A percentile compares a stretch with the other conserved stretches of the same genome.
These are phyloP conservation scores for Lagorchestes hirsutus DNA, from an alignment of 2,797 vertebrate genomes.

Conservation along the genomic window DNA sequence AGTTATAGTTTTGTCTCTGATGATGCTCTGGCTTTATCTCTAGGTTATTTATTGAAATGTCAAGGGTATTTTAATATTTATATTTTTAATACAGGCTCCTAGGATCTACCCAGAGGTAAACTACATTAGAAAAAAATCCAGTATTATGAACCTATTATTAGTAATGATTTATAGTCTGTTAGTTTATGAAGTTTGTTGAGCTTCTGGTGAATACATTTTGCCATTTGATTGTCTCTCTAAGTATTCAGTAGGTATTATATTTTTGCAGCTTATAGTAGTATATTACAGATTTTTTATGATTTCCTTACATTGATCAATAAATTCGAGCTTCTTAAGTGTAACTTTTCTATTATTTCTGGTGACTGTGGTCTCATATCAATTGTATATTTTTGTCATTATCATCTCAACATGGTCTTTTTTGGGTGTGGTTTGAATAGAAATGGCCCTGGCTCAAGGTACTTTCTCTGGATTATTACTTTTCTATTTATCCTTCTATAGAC, in stretches of 20 bases:
- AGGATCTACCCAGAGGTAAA: background rate
- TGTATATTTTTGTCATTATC: background rate
- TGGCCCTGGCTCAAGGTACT: background rate
- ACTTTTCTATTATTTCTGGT: no score
- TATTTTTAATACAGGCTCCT: background rate
- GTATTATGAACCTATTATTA: background rate
- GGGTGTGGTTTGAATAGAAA: background rate
- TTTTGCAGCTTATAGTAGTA: background rate
- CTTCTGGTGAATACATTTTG: background rate
- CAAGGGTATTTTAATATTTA: background rate
- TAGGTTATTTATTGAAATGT: background rate
- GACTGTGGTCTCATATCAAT: background rate
- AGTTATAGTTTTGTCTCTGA: background rate
- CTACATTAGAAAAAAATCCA: background rate
- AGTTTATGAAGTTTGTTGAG: background rate
- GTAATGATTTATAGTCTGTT: background rate
- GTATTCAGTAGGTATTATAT: background rate
- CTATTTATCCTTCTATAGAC: background rate
- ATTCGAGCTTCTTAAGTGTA: background rate
- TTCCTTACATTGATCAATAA: background rate
- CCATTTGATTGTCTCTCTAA: background rate
- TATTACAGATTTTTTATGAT: background rate
- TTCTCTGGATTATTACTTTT: background rate
- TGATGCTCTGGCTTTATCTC: background rate
- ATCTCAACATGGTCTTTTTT: background rate